Evolutionary conservation across 92 coral and sea anemone genomes (phyloP).

Genomic region (Desmophyllum pertusum): DNA sequence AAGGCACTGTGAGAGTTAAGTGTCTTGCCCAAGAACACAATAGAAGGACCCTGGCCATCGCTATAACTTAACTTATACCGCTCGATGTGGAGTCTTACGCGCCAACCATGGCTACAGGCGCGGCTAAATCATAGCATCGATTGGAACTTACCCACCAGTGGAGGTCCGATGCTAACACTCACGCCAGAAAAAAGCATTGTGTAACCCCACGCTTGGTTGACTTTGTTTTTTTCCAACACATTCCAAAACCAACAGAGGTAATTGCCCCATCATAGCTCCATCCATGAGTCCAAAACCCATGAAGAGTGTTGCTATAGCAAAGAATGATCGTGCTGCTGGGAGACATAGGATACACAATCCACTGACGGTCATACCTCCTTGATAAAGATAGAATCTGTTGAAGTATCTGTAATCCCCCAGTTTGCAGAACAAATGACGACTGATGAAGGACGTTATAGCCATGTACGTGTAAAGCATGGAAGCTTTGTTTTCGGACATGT

Average conservation of each 20-base stretch:
- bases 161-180: constrained; percentile 27
- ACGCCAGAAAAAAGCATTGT: constrained; percentile 8
- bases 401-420: no score
- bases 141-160: constrained; percentile 48
- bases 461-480: constrained; percentile 50
- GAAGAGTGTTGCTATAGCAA: constrained; percentile 41
- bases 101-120: no score
- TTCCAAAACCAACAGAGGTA: constrained; percentile 50
- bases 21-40: no score
- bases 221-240: constrained; percentile 50
- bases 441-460: no score
- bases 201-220: constrained; percentile 48
- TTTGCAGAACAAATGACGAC: no score
- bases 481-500: constrained; percentile 33
- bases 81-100: no score
- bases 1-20: no score
- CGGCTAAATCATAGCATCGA: no score
- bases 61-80: no score
- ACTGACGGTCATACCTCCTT: no score
- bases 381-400: no score
- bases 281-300: constrained; percentile 60
- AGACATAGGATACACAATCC: constrained; percentile 39
- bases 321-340: constrained; percentile 37
- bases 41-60: no score
- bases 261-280: constrained; percentile 61